Conservation (phyloP, 2,797 vertebrate species). For the Scyliorhinus canicula region DNA sequence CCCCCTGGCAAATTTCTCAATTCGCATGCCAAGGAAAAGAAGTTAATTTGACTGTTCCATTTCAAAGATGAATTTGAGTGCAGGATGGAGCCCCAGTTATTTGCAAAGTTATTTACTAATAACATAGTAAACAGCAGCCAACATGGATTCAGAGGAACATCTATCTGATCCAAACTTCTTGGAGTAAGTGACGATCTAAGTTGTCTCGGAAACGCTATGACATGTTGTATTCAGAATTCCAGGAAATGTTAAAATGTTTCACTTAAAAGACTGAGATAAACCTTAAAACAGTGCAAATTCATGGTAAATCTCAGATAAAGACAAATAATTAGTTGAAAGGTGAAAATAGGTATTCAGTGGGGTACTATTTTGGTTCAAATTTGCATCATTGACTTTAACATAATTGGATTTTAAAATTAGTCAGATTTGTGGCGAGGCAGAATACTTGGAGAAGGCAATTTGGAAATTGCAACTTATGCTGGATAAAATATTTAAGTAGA, state of each 20-base stretch:
- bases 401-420: background rate
- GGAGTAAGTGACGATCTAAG: background rate
- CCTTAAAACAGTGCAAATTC: background rate
- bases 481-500: background rate
- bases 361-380: background rate
- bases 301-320: background rate
- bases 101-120: background rate
- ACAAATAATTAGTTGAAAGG: background rate
- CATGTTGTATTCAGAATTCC: background rate
- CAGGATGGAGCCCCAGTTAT: too few species aligned
- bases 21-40: too few species aligned
- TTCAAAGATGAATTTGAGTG: too few species aligned
- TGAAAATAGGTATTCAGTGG: background rate
- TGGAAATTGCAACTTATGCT: background rate
- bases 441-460: background rate
- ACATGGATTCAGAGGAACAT: background rate
- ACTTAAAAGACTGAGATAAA: background rate
- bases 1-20: too few species aligned
- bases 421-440: background rate
- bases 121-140: background rate
- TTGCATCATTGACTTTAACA: background rate
- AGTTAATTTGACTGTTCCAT: too few species aligned
- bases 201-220: background rate
- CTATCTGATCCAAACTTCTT: background rate
- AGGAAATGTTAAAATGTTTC: background rate